Conservation (phyloP, 2,888 invertebrate species). For the Anthophora plumipes region DNA sequence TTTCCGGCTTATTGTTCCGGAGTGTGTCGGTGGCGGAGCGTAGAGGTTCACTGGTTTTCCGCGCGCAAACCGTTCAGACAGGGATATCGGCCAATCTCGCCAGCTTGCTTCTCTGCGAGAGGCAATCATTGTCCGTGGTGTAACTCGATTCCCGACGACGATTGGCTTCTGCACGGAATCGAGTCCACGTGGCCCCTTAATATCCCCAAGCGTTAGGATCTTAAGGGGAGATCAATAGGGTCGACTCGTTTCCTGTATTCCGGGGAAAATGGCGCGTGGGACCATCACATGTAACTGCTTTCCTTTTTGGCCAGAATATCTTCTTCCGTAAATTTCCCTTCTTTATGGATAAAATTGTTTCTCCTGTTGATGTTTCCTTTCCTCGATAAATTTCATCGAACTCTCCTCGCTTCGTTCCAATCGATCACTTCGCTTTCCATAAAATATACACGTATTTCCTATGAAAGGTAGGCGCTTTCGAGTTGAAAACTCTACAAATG, state of each 20-base stretch:
- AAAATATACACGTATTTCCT: too few relatives aligned
- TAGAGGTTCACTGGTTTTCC: conserved; percentile 17
- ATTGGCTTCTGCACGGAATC: conserved; percentile 64
- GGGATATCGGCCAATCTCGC: conserved; percentile 35
- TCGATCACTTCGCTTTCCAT: too few relatives aligned
- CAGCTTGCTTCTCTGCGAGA: conserved; percentile 9
- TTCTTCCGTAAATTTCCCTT: neutral
- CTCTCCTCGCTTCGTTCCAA: neutral
- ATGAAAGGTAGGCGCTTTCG: too few relatives aligned
- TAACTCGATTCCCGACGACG: conserved; percentile 68
- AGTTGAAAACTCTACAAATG: too few relatives aligned
- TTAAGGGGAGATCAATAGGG: conserved; percentile 50
- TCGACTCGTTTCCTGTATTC: conserved; percentile 36
- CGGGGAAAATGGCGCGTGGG: conserved; percentile 18
- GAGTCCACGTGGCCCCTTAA: conserved; percentile 61
- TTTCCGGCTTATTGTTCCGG: conserved; percentile 41
- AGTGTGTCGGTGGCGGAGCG: conserved; percentile 5
- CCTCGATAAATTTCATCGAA: too few relatives aligned
- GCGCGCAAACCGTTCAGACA: neutral
- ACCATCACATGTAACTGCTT: conserved; percentile 35
- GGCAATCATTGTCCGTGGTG: conserved; percentile 67
- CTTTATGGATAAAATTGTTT: neutral
- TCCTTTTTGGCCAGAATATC: neutral
- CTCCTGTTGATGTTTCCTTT: too few relatives aligned
- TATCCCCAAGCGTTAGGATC: conserved; percentile 59